Percentiles rank a stretch among this genome's conserved stretches.
Conservation (phyloP, 2,113 vertebrate genomes). For the Corvus moneduloides region DNA sequence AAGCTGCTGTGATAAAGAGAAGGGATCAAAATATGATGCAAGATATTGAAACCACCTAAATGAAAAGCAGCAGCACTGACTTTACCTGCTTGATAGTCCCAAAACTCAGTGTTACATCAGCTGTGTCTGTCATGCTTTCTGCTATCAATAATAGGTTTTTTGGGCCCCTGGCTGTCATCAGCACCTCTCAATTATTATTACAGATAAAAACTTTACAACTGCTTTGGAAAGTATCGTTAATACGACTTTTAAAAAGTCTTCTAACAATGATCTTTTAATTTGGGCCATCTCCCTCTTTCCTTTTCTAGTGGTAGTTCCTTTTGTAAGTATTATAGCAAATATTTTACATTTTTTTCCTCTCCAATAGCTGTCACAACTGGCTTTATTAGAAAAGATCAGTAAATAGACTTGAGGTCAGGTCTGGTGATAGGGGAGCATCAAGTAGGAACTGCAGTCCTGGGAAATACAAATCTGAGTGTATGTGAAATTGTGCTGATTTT, state of each 20-base stretch:
- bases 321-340: neutral
- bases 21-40: neutral
- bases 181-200: neutral
- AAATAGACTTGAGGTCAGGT: no score
- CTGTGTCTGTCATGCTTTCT: neutral
- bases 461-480: rapidly evolving
- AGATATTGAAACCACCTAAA: neutral
- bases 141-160: rapidly evolving
- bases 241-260: neutral
- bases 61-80: neutral
- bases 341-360: neutral
- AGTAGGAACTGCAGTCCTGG: neutral
- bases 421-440: neutral
- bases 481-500: neutral
- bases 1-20: neutral
- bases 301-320: neutral
- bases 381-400: neutral
- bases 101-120: neutral
- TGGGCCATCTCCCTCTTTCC: neutral
- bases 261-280: neutral
- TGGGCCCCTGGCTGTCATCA: neutral
- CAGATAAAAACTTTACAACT: neutral
- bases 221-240: rapidly evolving
- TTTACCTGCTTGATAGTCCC: neutral
- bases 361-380: no score